Conservation (phyloP, 1,140 invertebrate species). For the Fopius arisanus region DNA sequence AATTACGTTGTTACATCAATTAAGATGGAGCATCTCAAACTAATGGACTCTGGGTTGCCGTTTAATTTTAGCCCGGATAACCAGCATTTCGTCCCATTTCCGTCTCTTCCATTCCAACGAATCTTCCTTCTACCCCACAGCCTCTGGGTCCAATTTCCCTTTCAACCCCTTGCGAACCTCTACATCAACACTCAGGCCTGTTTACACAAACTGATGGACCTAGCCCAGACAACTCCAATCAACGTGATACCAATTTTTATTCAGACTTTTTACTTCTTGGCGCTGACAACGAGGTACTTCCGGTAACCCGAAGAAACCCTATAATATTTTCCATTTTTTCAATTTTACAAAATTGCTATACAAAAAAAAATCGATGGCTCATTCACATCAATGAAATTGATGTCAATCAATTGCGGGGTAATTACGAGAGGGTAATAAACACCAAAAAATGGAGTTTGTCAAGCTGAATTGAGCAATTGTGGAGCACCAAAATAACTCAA, state of each 20-base stretch:
- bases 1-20: slow-evolving; percentile 19
- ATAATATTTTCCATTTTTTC: too few species aligned
- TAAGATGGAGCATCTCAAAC: slow-evolving; percentile 27
- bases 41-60: slow-evolving; percentile 29
- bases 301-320: background rate
- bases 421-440: too few species aligned
- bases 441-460: background rate
- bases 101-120: background rate
- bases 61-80: slow-evolving; percentile 32
- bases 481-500: background rate
- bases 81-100: slow-evolving; percentile 29
- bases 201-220: slow-evolving; percentile 22
- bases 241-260: background rate
- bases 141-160: slow-evolving; percentile 8
- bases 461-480: background rate
- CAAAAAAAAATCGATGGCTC: too few species aligned
- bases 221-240: background rate
- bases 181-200: background rate
- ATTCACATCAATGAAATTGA: too few species aligned
- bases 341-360: too few species aligned
- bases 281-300: background rate
- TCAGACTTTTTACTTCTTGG: background rate
- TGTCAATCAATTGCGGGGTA: too few species aligned
- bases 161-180: slow-evolving; percentile 1
- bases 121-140: background rate